Conservation (phyloP, 2,113 vertebrate genomes). For the Okapia johnstoni region DNA sequence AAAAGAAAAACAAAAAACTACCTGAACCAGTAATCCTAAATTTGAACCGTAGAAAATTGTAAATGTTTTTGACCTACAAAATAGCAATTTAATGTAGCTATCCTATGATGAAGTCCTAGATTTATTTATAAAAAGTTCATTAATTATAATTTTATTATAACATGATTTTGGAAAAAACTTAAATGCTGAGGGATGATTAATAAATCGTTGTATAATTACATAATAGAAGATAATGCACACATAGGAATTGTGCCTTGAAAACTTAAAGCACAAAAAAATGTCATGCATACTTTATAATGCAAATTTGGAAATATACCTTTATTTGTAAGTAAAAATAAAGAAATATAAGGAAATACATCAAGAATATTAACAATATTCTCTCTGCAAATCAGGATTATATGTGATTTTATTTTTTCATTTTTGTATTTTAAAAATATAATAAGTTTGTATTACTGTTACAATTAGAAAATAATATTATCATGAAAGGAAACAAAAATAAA, state of each 20-base stretch:
- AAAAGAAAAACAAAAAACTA: background rate
- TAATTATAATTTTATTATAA: background rate
- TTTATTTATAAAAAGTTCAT: slow-evolving; percentile 4
- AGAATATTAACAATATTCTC: background rate
- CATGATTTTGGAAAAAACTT: background rate
- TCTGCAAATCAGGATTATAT: background rate
- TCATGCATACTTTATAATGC: background rate
- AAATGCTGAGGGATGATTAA: background rate
- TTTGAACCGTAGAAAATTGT: background rate
- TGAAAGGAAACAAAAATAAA: background rate
- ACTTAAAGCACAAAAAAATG: slow-evolving; percentile 8
- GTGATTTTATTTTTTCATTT: background rate
- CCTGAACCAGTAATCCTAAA: background rate
- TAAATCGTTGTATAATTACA: background rate
- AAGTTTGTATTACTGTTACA: background rate
- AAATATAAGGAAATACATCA: background rate
- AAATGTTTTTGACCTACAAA: background rate
- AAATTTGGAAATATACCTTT: background rate
- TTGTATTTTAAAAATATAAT: background rate
- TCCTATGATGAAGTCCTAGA: background rate
- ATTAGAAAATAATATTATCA: background rate
- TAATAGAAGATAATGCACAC: background rate
- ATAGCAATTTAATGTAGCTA: background rate
- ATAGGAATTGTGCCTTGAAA: background rate
- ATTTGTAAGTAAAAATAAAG: background rate